Base-by-base conservation (phyloP, 2,113 vertebrate genomes). In the Machaerirhynchus nigripectus region DNA sequence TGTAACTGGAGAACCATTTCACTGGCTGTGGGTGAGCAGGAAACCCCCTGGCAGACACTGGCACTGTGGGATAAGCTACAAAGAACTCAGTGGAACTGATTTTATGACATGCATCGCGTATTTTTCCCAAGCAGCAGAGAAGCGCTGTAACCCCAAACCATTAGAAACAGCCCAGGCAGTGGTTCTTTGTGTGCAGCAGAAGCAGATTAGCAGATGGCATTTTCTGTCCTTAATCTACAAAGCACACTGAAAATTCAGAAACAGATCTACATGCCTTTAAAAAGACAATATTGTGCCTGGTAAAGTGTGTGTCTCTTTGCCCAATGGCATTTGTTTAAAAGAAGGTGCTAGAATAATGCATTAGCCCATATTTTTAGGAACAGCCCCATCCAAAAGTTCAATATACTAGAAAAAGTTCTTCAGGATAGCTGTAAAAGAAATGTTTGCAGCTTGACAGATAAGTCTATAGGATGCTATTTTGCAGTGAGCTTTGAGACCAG, bases 1-100 rank as follows among this genome's bases (percentile, higher is more conserved):
- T 68, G 82, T 95, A 94, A 94, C 69, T 44, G 56, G 47, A 93
- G 84, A 97, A 35, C 15, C 35, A 19, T 84, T 91, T 78, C 2
- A 6, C 37, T 60, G 88, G 60, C 69, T 56, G 63, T 53, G 46
- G 64, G 84, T 88, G 90, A 90, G 63, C 92, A 95, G 94, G 95
- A 96, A 96, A 93, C 63, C 82, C 65, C 83, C 49, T 88, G 89
- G 87, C 94, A 93, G 95, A 85, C 94, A 94, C 63, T 73, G 57
- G 81, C 87, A 89, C 78, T 55, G 64, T 63, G 77, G 89, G 69
- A 87, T 86, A 86, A 87, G 46, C 90, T 89, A 61, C 73, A 85
- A 71, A 90, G 52, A 92, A 78, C 37, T 23, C 31, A 28, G 33
- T 47, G 78, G 35, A 40, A 75, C 61, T 76, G 83, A 49, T 90